Evolutionary conservation across 2,113 vertebrate species (phyloP).

Genomic region (Rutilus rutilus): DNA sequence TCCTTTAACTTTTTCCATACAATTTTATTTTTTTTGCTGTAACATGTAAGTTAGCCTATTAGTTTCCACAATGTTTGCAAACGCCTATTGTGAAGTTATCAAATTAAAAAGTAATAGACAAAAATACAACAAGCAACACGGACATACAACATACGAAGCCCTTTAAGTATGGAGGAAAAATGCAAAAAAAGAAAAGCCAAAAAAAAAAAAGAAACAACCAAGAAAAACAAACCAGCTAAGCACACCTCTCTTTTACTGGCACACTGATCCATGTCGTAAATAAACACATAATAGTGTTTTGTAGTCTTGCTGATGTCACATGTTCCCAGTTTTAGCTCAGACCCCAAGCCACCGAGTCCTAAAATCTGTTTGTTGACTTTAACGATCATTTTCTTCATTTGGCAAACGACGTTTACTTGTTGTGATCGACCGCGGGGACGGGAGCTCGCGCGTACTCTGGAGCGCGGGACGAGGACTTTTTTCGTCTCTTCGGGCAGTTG

Average conservation of each 20-base stretch:
- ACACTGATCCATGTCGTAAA: conserved; percentile 63
- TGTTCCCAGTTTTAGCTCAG: conserved; percentile 63
- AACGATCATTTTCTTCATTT: conserved; percentile 62
- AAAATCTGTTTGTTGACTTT: conserved; percentile 59
- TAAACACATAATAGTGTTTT: conserved; percentile 59
- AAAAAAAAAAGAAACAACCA: too few species aligned
- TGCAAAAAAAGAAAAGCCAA: too few species aligned
- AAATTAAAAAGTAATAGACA: not conserved
- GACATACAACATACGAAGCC: too few species aligned
- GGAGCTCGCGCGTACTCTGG: not conserved
- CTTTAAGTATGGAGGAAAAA: too few species aligned
- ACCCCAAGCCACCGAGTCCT: not conserved
- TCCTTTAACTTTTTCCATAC: too few species aligned
- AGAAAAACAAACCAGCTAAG: not conserved
- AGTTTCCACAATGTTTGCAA: not conserved
- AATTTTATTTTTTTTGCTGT: not conserved
- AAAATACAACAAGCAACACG: too few species aligned
- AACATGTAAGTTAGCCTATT: not conserved
- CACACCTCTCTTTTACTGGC: conserved; percentile 65
- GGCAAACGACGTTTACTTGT: conserved; percentile 60
- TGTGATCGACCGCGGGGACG: not conserved
- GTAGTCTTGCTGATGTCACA: conserved; percentile 61
- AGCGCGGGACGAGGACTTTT: conserved; percentile 60
- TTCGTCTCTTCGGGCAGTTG: conserved; percentile 52
- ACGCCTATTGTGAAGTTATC: not conserved